Percentiles rank a stretch among this genome's conserved stretches.
phyloP scores from a whole-genome alignment of 2,113 vertebrate species.

The Chrysochloris asiatica region DNA sequence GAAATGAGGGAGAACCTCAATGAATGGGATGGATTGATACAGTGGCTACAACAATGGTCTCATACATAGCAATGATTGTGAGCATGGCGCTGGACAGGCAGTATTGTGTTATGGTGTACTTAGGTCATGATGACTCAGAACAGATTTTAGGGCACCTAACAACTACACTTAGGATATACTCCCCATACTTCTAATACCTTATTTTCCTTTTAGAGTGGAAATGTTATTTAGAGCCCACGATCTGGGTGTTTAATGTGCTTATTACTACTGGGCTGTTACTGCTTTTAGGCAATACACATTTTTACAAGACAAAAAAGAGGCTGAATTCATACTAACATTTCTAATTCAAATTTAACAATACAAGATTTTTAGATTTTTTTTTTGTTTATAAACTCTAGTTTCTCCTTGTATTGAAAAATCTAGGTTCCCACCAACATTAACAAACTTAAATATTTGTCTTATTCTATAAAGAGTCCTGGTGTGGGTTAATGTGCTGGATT shows the following conservation, averaged over 20 bases:
- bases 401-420: background rate
- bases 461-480: no score
- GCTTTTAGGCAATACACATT: background rate
- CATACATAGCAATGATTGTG: no score
- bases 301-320: background rate
- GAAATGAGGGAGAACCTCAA: no score
- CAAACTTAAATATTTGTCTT: background rate
- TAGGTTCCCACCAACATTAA: background rate
- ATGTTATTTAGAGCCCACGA: background rate
- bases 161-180: no score
- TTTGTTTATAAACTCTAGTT: background rate
- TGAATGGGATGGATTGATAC: no score
- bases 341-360: background rate
- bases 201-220: background rate
- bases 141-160: no score
- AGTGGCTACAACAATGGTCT: no score
- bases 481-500: no score
- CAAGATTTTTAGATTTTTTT: background rate
- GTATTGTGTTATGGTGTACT: no score
- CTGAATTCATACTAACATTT: background rate
- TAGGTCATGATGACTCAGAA: no score
- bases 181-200: no score
- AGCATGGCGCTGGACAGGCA: no score
- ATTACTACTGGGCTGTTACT: background rate
- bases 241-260: background rate